phyloP scores from a whole-genome alignment of 2,888 invertebrate species.

The Ceramica pisi region DNA sequence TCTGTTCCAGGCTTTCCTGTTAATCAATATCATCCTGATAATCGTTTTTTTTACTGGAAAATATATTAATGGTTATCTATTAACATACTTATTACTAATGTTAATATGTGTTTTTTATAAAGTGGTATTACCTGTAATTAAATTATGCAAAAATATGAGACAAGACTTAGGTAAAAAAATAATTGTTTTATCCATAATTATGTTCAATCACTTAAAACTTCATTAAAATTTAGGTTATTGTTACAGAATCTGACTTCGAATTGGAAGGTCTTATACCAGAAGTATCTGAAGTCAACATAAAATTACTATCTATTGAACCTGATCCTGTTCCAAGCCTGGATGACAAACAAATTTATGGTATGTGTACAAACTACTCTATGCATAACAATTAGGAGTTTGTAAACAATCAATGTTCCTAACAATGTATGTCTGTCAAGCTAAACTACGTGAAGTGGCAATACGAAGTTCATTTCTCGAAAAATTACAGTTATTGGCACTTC shows the following conservation, averaged over 20 bases:
- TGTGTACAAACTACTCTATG: background rate
- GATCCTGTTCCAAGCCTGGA: slow-evolving; percentile 77
- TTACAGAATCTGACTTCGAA: slow-evolving; percentile 86
- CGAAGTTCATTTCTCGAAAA: too few species aligned
- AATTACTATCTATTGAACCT: slow-evolving; percentile 84
- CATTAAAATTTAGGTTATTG: background rate
- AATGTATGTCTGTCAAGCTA: background rate
- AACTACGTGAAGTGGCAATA: too few species aligned
- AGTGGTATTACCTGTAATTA: slow-evolving; percentile 77
- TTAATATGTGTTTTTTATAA: slow-evolving; percentile 77
- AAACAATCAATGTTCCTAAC: background rate
- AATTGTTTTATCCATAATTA: too few species aligned
- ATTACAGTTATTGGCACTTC: too few species aligned
- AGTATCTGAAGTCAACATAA: slow-evolving; percentile 82
- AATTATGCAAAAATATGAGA: slow-evolving; percentile 78
- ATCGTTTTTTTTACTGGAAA: slow-evolving; percentile 79
- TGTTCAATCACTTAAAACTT: background rate
- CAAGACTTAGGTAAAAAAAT: slow-evolving; percentile 79
- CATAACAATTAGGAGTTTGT: too few species aligned
- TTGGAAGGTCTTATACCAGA: slow-evolving; percentile 86
- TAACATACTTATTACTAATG: slow-evolving; percentile 80
- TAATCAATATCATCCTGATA: slow-evolving; percentile 81
- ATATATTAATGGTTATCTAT: slow-evolving; percentile 81
- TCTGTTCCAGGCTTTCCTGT: slow-evolving; percentile 85
- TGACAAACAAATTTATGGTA: slow-evolving; percentile 86